A percentile compares a stretch with the other conserved stretches of the same genome.
phyloP scores from a whole-genome alignment of 2,113 vertebrate genomes.

The Gymnorhina tibicen region DNA sequence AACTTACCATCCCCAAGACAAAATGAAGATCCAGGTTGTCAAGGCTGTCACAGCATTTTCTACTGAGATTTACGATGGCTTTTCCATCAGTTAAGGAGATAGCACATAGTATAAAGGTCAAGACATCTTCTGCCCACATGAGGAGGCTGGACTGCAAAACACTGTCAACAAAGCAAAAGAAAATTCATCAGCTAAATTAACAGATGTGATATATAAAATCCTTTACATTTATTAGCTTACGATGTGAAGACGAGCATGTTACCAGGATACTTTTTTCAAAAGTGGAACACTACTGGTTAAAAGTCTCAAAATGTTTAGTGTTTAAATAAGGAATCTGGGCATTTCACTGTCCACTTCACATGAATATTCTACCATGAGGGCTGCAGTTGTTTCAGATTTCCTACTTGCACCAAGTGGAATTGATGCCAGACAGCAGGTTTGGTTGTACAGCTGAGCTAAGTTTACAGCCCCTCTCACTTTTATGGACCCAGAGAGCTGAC shows the following conservation, averaged over 20 bases:
- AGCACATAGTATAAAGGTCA: background rate
- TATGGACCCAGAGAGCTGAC: background rate
- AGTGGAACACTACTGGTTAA: background rate
- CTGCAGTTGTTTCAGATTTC: constrained; percentile 38
- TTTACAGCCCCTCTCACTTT: constrained; percentile 11
- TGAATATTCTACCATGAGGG: background rate
- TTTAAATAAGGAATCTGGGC: background rate
- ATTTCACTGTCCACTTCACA: background rate
- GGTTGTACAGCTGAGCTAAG: constrained; percentile 45
- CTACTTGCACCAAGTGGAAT: background rate
- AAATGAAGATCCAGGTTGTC: background rate
- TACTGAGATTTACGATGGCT: background rate
- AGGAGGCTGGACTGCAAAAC: background rate
- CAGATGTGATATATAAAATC: background rate
- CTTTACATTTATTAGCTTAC: background rate
- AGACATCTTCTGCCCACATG: background rate
- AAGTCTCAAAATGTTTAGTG: background rate
- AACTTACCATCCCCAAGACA: background rate
- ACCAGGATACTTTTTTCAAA: background rate
- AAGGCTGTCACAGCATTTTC: background rate
- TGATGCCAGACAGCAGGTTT: constrained; percentile 30
- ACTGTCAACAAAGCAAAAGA: background rate
- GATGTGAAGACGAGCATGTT: background rate
- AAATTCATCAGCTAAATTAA: background rate
- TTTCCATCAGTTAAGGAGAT: background rate